Base-by-base conservation (phyloP, 30 jellyfish, hydroid and myxozoan genomes). In the Aurelia aurita region DNA sequence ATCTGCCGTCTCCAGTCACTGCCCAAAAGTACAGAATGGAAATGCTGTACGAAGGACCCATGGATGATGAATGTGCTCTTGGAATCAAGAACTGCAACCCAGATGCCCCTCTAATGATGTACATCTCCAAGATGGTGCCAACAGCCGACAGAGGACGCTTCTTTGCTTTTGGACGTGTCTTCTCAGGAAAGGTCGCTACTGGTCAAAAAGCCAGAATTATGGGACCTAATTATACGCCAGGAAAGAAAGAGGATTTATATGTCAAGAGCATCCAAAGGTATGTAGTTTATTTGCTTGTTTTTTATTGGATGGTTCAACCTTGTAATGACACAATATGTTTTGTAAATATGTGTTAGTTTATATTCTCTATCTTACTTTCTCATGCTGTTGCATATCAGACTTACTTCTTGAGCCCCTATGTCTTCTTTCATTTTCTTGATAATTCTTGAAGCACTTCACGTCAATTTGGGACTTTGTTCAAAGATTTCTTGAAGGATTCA, bases 81-180 rank as follows among this genome's bases (percentile, higher is more conserved):
- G 99, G 97, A 9, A 96, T 96, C 81, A 90, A 85, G 80, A 90
- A 88, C 78, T 96, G 99, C 79, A 89, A 96, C 80, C 93, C 97
- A 39, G 87, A 91, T 76, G 99, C 74, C 51, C 99, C 99, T 21
- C 85, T 96, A 26, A 96, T 96, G 99, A 96, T 96, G 99, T 96
- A 96, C 75, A 83, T 96, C 65, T 96, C 99, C 34, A 96, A 96
- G 94, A 96, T 96, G 99, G 97, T 96, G 65, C 99, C 99, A 3
- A 87, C 99, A 15, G 90, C 99, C 11, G 99, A 96, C 81, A 96
- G 93, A 79, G 99, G 99, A 8, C 89, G 99, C 2, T 96, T 96
- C 92, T 96, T 77, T 87, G 99, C 99, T 47, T 96, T 96, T 84
- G 99, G 99, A 2, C 98, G 99, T 80, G 98, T 96, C 35, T 96